Evolutionary conservation across 2,888 invertebrate species (phyloP).

Genomic region (Unio delphinus): DNA sequence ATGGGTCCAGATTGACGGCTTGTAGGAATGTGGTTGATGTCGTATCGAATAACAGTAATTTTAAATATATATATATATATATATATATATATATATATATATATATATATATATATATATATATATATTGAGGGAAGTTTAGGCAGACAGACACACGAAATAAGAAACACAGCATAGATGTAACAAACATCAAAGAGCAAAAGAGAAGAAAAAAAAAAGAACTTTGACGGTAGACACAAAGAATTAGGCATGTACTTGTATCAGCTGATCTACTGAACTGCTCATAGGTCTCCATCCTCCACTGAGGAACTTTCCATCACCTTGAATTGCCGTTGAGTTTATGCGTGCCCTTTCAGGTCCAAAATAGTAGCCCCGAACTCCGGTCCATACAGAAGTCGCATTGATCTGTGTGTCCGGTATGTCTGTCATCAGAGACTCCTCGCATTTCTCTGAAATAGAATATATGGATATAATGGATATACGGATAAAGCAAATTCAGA

Average conservation of each 20-base stretch:
- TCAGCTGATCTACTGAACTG: constrained; percentile 36
- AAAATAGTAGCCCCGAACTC: constrained; percentile 20
- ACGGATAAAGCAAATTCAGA: too few relatives aligned
- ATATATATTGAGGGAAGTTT: too few relatives aligned
- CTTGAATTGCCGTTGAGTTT: constrained; percentile 9
- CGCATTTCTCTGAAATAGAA: constrained; percentile 7
- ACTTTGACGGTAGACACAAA: not conserved
- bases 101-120: too few relatives aligned
- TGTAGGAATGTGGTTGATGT: too few relatives aligned
- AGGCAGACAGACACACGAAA: not conserved
- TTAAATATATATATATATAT: too few relatives aligned
- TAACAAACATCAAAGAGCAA: not conserved
- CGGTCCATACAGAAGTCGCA: constrained; percentile 24
- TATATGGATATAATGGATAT: too few relatives aligned
- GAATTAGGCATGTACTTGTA: constrained; percentile 24
- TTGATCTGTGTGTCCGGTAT: constrained; percentile 21
- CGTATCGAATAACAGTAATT: too few relatives aligned
- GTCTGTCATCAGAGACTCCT: constrained; percentile 5
- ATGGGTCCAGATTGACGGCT: too few relatives aligned
- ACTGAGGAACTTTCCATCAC: constrained; percentile 14
- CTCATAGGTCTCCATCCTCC: constrained; percentile 38
- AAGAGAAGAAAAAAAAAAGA: not conserved
- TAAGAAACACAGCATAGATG: not conserved
- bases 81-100: too few relatives aligned
- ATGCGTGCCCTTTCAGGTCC: constrained; percentile 27